phyloP scores from a whole-genome alignment of 2,113 vertebrate species.

The Psittacus erithacus region DNA sequence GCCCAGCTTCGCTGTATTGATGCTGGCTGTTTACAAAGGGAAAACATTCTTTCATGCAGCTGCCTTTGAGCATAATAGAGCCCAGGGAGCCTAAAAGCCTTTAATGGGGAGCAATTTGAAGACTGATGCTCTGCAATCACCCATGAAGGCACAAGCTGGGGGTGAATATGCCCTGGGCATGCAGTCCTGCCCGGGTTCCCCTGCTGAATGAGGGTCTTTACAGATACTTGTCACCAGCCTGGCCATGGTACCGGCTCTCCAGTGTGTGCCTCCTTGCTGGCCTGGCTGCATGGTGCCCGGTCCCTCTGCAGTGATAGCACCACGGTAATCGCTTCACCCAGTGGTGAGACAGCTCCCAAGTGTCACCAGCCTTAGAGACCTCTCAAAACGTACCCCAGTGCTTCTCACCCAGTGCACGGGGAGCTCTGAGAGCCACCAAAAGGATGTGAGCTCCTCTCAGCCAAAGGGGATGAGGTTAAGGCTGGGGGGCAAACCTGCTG shows the following conservation, averaged over 20 bases:
- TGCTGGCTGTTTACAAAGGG: slow-evolving; percentile 24
- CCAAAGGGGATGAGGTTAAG: background rate
- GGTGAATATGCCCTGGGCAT: background rate
- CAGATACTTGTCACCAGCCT: background rate
- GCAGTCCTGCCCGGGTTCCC: background rate
- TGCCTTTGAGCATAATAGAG: background rate
- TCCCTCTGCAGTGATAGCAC: background rate
- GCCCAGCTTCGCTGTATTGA: background rate
- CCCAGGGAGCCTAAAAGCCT: slow-evolving; percentile 26
- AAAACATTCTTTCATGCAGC: slow-evolving; percentile 5
- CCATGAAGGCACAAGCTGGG: background rate
- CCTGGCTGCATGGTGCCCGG: accelerated
- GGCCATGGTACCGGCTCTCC: background rate
- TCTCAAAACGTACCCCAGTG: background rate
- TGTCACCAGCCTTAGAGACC: background rate
- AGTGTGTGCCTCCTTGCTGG: background rate
- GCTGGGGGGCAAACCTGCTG: accelerated
- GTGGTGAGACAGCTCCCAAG: background rate
- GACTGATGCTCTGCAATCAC: background rate
- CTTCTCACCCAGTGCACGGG: background rate
- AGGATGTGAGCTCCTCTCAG: accelerated
- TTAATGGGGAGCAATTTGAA: background rate
- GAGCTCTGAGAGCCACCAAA: background rate
- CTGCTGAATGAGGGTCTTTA: background rate
- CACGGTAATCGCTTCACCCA: accelerated